These are phyloP conservation scores for Tokudaia muenninki DNA, from an alignment of 2,797 vertebrate genomes.

Conservation along the genomic window DNA sequence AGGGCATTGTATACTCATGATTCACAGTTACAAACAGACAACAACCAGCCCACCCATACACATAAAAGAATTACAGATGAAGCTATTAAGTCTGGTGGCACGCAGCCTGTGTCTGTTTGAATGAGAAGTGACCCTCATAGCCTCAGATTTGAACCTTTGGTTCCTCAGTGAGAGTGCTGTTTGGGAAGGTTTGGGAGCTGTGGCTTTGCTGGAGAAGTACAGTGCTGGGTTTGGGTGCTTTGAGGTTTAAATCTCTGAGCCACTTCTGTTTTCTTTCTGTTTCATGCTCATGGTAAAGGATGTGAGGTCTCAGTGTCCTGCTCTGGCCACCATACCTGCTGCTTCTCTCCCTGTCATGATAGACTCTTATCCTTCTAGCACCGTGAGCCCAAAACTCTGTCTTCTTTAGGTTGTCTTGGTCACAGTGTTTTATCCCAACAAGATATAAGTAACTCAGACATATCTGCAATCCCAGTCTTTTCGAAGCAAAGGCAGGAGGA, in stretches of 20 bases:
- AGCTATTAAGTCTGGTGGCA: not conserved
- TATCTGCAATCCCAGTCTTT: not conserved
- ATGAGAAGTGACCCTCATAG: not conserved
- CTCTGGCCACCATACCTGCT: not conserved
- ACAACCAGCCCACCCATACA: not conserved
- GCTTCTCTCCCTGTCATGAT: not conserved
- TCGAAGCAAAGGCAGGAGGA: not conserved
- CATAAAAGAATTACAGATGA: not conserved
- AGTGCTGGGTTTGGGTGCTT: not conserved
- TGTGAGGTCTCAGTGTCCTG: not conserved
- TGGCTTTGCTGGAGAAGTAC: not conserved
- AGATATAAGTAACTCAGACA: not conserved
- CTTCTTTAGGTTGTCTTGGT: not conserved
- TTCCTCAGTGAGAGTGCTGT: not conserved
- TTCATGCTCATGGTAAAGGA: not conserved
- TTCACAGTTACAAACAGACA: not conserved
- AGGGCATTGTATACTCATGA: not conserved
- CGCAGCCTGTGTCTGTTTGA: not conserved
- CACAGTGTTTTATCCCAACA: not conserved
- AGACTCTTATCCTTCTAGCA: not conserved
- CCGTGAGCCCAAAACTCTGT: not conserved
- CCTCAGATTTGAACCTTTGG: not conserved
- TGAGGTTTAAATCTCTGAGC: not conserved
- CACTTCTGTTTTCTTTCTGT: not conserved
- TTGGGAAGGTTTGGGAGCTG: not conserved